Evolutionary conservation across 2,113 vertebrate genomes (phyloP).

Genomic region (Arvicanthis niloticus): DNA sequence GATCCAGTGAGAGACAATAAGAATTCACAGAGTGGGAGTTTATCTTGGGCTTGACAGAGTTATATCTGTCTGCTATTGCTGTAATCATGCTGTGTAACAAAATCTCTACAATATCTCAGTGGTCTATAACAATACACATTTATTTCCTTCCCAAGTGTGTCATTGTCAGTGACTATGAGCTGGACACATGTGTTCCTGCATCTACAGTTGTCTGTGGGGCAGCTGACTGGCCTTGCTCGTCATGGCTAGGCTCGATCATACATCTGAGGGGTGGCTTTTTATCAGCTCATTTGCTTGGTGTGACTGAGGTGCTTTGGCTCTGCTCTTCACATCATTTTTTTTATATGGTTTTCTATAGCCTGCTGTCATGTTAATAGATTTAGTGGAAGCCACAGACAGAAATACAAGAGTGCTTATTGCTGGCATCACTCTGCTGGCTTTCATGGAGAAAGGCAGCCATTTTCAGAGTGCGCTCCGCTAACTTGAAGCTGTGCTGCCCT

Average conservation of each 20-base stretch:
- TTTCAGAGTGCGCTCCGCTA: not conserved
- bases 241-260: not conserved
- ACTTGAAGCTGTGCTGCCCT: not conserved
- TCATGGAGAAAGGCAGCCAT: not conserved
- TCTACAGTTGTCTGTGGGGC: not conserved
- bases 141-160: not conserved
- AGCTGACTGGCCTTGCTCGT: not conserved
- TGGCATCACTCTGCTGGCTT: not conserved
- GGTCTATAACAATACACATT: not conserved
- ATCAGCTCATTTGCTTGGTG: not conserved
- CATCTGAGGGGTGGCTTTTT: not conserved
- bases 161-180: not conserved
- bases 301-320: not conserved
- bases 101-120: not conserved
- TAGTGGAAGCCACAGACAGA: constrained; percentile 8
- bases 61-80: not conserved
- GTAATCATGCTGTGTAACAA: not conserved
- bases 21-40: constrained; percentile 6
- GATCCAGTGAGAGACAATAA: not conserved
- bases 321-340: constrained; percentile 24
- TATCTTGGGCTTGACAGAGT: not conserved
- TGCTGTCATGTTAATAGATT: constrained; percentile 2
- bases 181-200: not conserved
- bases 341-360: not conserved
- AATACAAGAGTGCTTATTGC: not conserved